Conservation (phyloP, 2,797 vertebrate genomes). For the Acrossocheilus wenchowensis region DNA sequence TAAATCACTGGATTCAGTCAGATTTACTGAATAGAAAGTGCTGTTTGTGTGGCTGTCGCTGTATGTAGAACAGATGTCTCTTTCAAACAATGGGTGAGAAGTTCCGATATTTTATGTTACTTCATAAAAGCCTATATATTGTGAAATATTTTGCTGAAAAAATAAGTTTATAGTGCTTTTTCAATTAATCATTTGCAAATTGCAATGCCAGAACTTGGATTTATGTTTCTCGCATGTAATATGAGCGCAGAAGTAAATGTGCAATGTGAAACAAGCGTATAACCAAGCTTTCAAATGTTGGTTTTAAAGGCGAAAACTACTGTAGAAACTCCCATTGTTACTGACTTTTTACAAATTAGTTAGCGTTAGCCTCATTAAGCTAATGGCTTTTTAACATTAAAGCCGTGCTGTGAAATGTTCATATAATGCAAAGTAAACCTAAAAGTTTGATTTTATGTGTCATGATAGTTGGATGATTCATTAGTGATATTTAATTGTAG, state of each 20-base stretch:
- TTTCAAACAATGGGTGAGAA: conserved; percentile 10
- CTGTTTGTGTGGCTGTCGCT: not conserved
- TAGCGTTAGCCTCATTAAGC: not conserved
- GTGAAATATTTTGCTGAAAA: not conserved
- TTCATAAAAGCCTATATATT: conserved; percentile 2
- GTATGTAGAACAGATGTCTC: not conserved
- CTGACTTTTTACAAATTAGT: not conserved
- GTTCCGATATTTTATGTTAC: not conserved
- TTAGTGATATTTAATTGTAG: not conserved
- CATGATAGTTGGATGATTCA: not conserved
- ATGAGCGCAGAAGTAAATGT: not conserved
- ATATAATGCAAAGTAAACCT: not conserved
- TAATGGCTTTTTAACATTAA: not conserved
- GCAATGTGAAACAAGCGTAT: not conserved
- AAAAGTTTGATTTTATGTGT: not conserved
- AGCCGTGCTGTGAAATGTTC: not conserved
- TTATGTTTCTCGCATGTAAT: not conserved
- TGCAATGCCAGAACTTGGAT: not conserved
- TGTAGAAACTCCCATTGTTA: not conserved
- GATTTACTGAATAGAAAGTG: not conserved
- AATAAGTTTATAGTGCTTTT: not conserved
- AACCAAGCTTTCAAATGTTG: not conserved
- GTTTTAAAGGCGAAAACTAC: not conserved
- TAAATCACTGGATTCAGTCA: not conserved
- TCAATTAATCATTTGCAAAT: not conserved